phyloP scores from a whole-genome alignment of 2,888 invertebrate species.

The Chloromyia formosa region DNA sequence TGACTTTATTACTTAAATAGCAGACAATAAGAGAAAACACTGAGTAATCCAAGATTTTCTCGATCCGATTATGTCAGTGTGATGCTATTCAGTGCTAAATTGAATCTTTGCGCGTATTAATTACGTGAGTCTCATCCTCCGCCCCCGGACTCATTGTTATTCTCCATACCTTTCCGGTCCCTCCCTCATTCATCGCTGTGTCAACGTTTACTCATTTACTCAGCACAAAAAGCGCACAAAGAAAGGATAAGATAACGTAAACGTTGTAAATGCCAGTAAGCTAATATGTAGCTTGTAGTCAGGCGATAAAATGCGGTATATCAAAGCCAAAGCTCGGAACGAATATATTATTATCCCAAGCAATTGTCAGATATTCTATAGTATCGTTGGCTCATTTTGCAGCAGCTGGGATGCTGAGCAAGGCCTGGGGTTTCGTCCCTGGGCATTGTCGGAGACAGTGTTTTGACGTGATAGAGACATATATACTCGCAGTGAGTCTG shows the following conservation, averaged over 20 bases:
- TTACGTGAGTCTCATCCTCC: not conserved
- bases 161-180: not conserved
- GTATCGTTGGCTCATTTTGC: not conserved
- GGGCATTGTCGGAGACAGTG: too few species aligned
- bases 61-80: too few species aligned
- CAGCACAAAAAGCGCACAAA: not conserved
- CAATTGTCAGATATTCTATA: not conserved
- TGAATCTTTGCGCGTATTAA: not conserved
- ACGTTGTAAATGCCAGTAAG: not conserved
- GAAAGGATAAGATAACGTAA: not conserved
- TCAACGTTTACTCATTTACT: not conserved
- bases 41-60: too few species aligned
- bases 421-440: too few species aligned
- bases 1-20: too few species aligned
- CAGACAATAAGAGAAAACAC: too few species aligned
- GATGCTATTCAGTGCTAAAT: not conserved
- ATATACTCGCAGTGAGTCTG: too few species aligned
- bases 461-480: too few species aligned
- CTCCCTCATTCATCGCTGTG: not conserved
- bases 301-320: not conserved
- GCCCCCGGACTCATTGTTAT: not conserved
- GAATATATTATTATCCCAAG: not conserved
- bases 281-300: not conserved
- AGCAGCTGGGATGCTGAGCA: too few species aligned
- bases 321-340: not conserved